These are phyloP conservation scores for Hypotaenidia okinawae DNA, from an alignment of 2,797 vertebrate species.

Conservation along the genomic window DNA sequence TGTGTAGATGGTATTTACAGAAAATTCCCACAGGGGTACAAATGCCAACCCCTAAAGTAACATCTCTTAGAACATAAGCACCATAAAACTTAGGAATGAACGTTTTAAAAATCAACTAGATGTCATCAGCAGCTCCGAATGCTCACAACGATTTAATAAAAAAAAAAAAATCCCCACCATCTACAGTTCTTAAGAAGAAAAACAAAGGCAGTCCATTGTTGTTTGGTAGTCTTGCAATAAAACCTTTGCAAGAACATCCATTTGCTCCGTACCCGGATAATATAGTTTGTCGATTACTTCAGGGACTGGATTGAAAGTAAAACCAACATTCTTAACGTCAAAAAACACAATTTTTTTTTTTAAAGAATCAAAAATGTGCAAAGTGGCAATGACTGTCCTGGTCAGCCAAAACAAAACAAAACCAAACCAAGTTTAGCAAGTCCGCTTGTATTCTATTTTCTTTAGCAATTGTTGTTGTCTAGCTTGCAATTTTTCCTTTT, in stretches of 20 bases:
- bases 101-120: conserved; percentile 75
- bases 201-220: conserved; percentile 53
- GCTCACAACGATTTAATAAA: conserved; percentile 63
- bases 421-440: conserved; percentile 83
- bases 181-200: conserved; percentile 59
- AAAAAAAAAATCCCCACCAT: conserved; percentile 66
- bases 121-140: conserved; percentile 79
- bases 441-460: conserved; percentile 90
- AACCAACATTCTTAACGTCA: conserved; percentile 99
- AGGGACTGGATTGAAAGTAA: conserved; percentile 92
- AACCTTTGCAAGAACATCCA: conserved; percentile 67
- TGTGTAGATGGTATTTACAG: conserved; percentile 97
- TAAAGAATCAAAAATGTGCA: conserved; percentile 93
- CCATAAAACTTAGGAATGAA: conserved; percentile 88
- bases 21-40: conserved; percentile 82
- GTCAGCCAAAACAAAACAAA: conserved; percentile 54
- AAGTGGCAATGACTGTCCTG: conserved; percentile 97
- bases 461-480: conserved; percentile 91
- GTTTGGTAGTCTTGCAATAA: conserved; percentile 69
- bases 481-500: conserved; percentile 90
- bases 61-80: conserved; percentile 90
- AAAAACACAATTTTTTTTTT: conserved; percentile 80
- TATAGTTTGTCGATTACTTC: conserved; percentile 63
- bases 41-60: conserved; percentile 90
- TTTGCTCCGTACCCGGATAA: conserved; percentile 71